A percentile compares a stretch with the other conserved stretches of the same genome.
Conservation (phyloP, 2,888 invertebrate species). For the Alentia gelatinosa region DNA sequence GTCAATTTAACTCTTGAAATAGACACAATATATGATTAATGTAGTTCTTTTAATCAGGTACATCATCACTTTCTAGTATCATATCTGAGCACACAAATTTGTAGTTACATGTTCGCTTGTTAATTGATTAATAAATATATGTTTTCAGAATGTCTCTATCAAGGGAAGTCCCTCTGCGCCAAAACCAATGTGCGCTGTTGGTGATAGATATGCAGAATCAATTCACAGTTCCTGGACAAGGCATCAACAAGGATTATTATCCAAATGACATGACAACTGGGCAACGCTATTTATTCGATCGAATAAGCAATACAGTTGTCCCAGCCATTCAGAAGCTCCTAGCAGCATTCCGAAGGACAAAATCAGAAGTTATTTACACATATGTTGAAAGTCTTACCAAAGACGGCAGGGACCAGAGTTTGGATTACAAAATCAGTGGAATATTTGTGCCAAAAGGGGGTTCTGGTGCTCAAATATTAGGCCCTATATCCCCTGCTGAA, state of each 20-base stretch:
- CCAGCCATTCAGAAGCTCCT: conserved; percentile 55
- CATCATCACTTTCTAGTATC: too few species aligned
- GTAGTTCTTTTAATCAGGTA: too few species aligned
- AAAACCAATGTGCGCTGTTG: conserved; percentile 47
- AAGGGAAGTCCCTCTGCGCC: conserved; percentile 29
- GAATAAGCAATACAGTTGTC: conserved; percentile 25
- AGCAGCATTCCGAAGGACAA: conserved; percentile 34
- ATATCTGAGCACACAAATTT: too few species aligned
- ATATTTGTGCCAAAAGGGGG: conserved; percentile 60
- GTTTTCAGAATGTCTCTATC: conserved; percentile 1
- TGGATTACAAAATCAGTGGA: conserved; percentile 59
- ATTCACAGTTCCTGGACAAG: conserved; percentile 54
- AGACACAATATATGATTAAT: too few species aligned
- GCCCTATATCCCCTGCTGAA: conserved; percentile 45
- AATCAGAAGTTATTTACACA: conserved; percentile 40
- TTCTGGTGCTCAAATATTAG: conserved; percentile 42
- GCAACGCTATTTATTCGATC: conserved; percentile 51
- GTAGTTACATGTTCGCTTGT: too few species aligned
- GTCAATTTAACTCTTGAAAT: too few species aligned
- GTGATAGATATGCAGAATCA: conserved; percentile 61
- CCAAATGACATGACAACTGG: conserved; percentile 39
- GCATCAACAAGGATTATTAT: conserved; percentile 16
- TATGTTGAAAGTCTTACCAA: conserved; percentile 59
- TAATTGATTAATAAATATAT: too few species aligned
- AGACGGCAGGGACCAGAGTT: conserved; percentile 60